Percentiles rank a stretch among this genome's conserved stretches.
These are phyloP conservation scores for Callaeas wilsoni DNA, from an alignment of 2,113 vertebrate species.

Conservation along the genomic window DNA sequence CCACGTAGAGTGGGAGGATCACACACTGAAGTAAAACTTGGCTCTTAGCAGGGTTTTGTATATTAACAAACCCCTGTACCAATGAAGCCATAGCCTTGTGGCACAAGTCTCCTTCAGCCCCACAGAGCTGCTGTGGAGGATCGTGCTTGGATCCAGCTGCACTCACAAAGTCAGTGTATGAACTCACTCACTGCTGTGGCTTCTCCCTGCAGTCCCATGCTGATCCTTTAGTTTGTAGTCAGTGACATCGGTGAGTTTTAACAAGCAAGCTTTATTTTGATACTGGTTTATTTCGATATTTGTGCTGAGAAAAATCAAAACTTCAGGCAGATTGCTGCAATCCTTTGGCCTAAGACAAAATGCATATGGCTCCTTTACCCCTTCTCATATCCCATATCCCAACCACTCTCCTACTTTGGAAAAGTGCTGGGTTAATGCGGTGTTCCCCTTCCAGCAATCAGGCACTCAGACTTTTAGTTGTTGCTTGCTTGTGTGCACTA, in stretches of 20 bases:
- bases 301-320: neutral
- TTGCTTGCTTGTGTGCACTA: neutral
- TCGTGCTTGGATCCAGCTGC: neutral
- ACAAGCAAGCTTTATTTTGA: neutral
- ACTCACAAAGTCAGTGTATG: accelerated
- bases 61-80: neutral
- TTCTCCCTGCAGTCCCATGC: accelerated
- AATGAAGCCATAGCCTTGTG: accelerated
- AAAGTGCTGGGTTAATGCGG: neutral
- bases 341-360: neutral
- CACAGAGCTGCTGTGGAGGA: neutral
- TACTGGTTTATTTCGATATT: no score
- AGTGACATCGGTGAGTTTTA: accelerated
- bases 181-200: accelerated
- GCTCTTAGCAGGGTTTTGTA: accelerated
- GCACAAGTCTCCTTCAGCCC: neutral
- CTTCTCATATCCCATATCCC: no score
- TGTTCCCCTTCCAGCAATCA: no score
- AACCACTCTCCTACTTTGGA: accelerated
- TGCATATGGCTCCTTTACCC: accelerated
- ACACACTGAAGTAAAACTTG: neutral
- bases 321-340: neutral
- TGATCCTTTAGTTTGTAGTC: no score
- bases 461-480: neutral
- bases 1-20: accelerated